Evolutionary conservation across 2,888 invertebrate genomes (phyloP).

Genomic region (Steromphala cineraria): DNA sequence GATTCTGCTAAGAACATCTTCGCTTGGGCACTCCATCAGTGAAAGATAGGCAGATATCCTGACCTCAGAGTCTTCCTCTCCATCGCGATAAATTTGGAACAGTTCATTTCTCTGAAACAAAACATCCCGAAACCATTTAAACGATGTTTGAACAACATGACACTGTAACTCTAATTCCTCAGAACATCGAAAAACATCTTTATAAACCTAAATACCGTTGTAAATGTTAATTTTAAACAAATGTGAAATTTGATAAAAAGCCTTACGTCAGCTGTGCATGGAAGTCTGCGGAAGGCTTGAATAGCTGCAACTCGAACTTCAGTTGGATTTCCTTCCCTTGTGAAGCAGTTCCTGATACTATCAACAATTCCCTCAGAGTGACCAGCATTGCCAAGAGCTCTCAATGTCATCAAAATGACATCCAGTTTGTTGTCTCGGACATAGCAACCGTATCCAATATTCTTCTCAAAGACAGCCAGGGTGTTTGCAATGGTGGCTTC

Average conservation of each 20-base stretch:
- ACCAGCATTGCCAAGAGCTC: conserved; percentile 92
- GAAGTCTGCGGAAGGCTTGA: conserved; percentile 84
- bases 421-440: conserved; percentile 46
- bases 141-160: too few species aligned
- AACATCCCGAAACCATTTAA: too few species aligned
- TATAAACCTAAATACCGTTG: neutral
- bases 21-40: conserved; percentile 91
- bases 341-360: conserved; percentile 61
- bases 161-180: too few species aligned
- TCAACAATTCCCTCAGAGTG: conserved; percentile 76
- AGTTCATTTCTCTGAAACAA: conserved; percentile 67
- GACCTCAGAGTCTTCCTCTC: conserved; percentile 86
- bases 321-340: conserved; percentile 79
- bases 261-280: conserved; percentile 79
- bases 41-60: conserved; percentile 91
- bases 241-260: neutral
- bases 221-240: neutral
- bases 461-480: conserved; percentile 60
- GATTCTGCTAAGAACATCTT: conserved; percentile 84
- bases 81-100: conserved; percentile 83
- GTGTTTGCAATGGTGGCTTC: conserved; percentile 69
- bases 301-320: conserved; percentile 87
- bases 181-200: too few species aligned
- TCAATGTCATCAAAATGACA: conserved; percentile 77
- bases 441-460: conserved; percentile 50